Evolutionary conservation across 2,113 vertebrate species (phyloP), one percentile per base, ranked within the genome.

Genomic region (Pyrgilauda ruficollis): DNA sequence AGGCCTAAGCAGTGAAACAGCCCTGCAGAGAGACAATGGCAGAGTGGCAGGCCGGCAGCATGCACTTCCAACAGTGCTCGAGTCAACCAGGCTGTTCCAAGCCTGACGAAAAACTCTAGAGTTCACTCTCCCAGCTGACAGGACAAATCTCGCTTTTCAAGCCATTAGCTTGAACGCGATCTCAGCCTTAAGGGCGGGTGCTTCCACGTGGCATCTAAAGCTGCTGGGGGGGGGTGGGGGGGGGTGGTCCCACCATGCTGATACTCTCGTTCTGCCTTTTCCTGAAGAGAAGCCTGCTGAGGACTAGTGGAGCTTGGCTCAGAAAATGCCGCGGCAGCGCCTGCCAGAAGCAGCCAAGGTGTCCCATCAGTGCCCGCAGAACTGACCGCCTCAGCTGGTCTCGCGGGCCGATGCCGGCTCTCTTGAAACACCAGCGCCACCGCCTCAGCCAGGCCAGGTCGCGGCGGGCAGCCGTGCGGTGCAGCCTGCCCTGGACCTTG

Each of bases 401-500:
- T 31, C 1, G 20, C 23, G 6, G 13, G 16, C 46, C 10, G 2
- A 4, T 12, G 89, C 13, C 11, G 2, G 7, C 15, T 33, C 26
- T 41, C 35, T 12, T 49, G 41, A 43, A 39, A 28, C 5, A 19
- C 33, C 59, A 47, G 24, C 4, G 9, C 74, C 46, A 19, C 4
- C 1, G 9, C 14, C 28, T 67, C 39, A 35, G 62, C n/a, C 62
- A 41, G 39, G 44, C 44, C 46, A n/a, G 37, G 33, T 26, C 2
- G 3, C 53, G 1, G 2, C 3, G 6, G 62, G 83, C 31, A 18
- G 55, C 47, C 1, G 5, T 6, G 0, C 1, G 2, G 26, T 21
- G 44, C 64, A 37, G 39, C 44, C 11, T 17, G 64, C 26, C 39
- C 64, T 18, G 21, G 30, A 11, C n/a, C 22, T 53, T 4, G 26